Evolutionary conservation across 64 coral and sea anemone species (phyloP), one percentile per base, ranked within the genome.

Genomic region (Stichodactyla helianthus): DNA sequence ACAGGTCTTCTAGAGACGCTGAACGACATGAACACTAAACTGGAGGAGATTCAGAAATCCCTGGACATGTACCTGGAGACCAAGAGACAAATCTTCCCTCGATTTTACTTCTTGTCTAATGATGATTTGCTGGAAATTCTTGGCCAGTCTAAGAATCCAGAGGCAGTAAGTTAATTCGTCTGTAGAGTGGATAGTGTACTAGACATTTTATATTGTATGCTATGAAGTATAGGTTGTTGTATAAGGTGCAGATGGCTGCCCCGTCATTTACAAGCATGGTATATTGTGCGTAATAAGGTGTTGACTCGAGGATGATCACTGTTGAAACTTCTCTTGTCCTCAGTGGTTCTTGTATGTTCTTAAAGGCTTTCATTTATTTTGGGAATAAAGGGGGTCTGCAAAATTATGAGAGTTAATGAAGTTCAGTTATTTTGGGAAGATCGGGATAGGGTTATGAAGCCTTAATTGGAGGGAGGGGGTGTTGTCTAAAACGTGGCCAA

Each of bases 1-100:
- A 85, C 60, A 99, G 97, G 97, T 18, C 88, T 95, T 18, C 82
- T 99, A 59, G 97, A 99, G n/a, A 99, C 88, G 15, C 79, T 99
- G 7, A 99, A 99, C 53, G 97, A 99, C 19, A 99, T 99, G 97
- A 99, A 99, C 59, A 82, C 92, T 10, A 99, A 99, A 85, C 86
- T 99, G 17, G 97, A 99, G 79, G 97, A 99, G 83, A 99, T 99
- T 82, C 97, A 99, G 52, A 99, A 99, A 53, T 99, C 97, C 35
- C 51, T 99, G 27, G 97, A 99, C 53, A 99, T 99, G 97, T 99
- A 99, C 79, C 59, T 95, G 54, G 97, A 99, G 53, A 99, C 97
- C 0, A 99, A 99, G 79, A 71, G 97, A 61, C 97, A 99, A 82
- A 99, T 99, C 25, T 99, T 99, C 31, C 97, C 97, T 17, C 91